phyloP scores from a whole-genome alignment of 2,888 invertebrate species.

The Agrotis segetum region DNA sequence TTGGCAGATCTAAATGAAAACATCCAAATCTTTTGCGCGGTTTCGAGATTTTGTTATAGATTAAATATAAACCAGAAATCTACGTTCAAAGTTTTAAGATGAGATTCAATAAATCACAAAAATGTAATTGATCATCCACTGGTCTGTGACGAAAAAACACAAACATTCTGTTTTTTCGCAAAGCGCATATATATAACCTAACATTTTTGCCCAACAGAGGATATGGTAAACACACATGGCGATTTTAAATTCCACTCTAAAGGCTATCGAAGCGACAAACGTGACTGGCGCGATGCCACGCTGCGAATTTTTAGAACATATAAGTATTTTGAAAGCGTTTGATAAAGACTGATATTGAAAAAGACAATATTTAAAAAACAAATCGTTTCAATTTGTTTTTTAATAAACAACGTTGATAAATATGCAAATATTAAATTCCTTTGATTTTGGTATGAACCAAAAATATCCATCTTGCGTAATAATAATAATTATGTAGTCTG shows the following conservation, averaged over 20 bases:
- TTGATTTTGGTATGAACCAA: background rate
- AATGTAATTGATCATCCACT: background rate
- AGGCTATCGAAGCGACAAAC: slow-evolving; percentile 54
- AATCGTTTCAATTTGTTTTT: background rate
- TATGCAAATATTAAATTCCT: background rate
- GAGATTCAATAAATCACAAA: background rate
- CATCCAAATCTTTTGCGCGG: no score
- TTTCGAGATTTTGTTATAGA: no score
- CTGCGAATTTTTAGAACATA: slow-evolving; percentile 44
- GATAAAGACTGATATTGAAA: slow-evolving; percentile 39
- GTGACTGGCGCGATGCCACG: slow-evolving; percentile 58
- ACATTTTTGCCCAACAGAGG: slow-evolving; percentile 35
- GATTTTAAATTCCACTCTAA: slow-evolving; percentile 59
- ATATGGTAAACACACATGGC: slow-evolving; percentile 45
- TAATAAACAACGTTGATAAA: background rate
- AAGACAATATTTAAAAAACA: background rate
- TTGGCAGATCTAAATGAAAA: no score
- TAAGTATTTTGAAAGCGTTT: slow-evolving; percentile 49
- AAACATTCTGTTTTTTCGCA: background rate
- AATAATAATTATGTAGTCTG: background rate
- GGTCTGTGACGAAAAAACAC: background rate
- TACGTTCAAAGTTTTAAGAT: no score
- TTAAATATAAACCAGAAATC: no score
- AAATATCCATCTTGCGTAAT: background rate
- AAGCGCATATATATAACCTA: slow-evolving; percentile 27